Evolutionary conservation across 2,888 invertebrate species (phyloP).

Genomic region (Microdon myrmicae): DNA sequence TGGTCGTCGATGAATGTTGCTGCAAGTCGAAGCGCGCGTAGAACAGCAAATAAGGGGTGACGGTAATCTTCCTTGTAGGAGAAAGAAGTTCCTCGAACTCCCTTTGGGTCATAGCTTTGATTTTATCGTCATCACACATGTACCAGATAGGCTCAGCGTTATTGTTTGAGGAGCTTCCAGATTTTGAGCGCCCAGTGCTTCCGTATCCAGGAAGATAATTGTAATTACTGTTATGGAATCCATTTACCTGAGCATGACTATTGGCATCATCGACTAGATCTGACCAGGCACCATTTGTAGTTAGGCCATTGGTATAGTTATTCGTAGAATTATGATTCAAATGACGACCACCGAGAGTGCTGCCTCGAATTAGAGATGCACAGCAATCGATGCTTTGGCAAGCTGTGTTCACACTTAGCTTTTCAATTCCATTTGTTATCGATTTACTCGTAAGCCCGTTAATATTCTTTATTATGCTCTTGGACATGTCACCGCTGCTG

Average conservation of each 20-base stretch:
- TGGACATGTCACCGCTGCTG: conserved; percentile 67
- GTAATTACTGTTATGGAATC: conserved; percentile 45
- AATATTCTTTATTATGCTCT: conserved; percentile 63
- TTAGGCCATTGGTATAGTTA: conserved; percentile 59
- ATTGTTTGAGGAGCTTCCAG: conserved; percentile 25
- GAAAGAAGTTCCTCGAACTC: conserved; percentile 84
- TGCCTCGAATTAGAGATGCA: conserved; percentile 67
- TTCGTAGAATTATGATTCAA: conserved; percentile 54
- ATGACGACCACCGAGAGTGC: conserved; percentile 20
- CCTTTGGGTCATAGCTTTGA: conserved; percentile 79
- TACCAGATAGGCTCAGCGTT: conserved; percentile 74
- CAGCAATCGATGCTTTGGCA: conserved; percentile 73
- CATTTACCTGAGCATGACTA: conserved; percentile 38
- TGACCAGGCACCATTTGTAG: conserved; percentile 59
- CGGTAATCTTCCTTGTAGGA: conserved; percentile 78
- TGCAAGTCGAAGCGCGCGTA: conserved; percentile 75
- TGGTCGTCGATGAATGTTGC: conserved; percentile 37
- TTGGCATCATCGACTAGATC: conserved; percentile 50
- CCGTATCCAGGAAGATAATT: conserved; percentile 61
- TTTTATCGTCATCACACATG: conserved; percentile 89
- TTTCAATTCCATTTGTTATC: conserved; percentile 65
- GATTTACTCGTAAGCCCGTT: conserved; percentile 62
- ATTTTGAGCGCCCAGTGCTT: conserved; percentile 60
- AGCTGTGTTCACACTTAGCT: conserved; percentile 64
- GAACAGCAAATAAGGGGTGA: conserved; percentile 88